Evolutionary conservation across 2,888 invertebrate genomes (phyloP), one percentile per base, ranked within the genome.

Genomic region (Aphodius sticticus): DNA sequence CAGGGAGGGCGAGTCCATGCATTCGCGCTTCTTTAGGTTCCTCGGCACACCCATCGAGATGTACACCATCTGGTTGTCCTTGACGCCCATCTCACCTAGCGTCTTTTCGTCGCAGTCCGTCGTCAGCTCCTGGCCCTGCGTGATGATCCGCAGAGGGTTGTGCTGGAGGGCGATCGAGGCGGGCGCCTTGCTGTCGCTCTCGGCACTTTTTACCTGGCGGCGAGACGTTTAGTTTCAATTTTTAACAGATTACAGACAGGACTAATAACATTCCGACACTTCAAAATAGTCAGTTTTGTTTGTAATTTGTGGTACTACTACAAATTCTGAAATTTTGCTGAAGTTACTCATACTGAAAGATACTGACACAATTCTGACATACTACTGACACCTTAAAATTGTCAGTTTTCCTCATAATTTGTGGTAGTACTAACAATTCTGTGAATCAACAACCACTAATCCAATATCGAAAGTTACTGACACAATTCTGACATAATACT

Each of bases 21-120:
- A 93, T 84, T 95, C 96, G 76, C 93, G 89, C 82, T 91, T 91
- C 69, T 90, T 90, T 84, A 90, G 87, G 82, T 88, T 90, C 26
- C 91, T 92, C 84, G 89, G 92, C 80, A 95, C 95, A 53, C 97
- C 97, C 87, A 97, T 92, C 0, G 97, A 97, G 78, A 97, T 96
- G 89, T 97, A 97, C 75, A 98, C 96, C 89, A 97, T 91, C 94
- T 95, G 98, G 87, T 96, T 95, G 88, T 98, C 98, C 88, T 98
- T 98, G 87, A 98, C 97, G 26, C 97, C 97, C 92, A 97, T 95
- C 88, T 98, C 98, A 69, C 94, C 94, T 2, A 98, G 90, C 1
- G 96, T 96, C 84, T 97, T 95, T 87, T 98, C 98, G 87, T 98
- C 98, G 85, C 96, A 96, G 85, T 98, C 98, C 4, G 96, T 95